These are phyloP conservation scores for Trachemys scripta DNA, from an alignment of 2,113 vertebrate species.

Conservation along the genomic window DNA sequence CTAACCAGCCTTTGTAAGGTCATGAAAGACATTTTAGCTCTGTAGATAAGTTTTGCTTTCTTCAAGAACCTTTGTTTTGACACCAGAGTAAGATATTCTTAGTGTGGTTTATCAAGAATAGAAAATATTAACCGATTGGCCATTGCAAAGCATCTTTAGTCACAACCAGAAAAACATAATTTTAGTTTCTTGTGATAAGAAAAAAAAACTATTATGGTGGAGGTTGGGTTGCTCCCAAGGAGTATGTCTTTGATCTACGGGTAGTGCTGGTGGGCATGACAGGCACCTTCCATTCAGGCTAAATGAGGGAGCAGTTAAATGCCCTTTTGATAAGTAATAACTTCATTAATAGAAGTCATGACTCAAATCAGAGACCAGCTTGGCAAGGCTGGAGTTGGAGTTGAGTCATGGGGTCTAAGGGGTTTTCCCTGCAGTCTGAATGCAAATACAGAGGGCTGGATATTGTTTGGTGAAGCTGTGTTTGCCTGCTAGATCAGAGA, in stretches of 20 bases:
- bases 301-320: not conserved
- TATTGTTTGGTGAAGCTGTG: too few species aligned
- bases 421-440: not conserved
- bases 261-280: not conserved
- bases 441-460: too few species aligned
- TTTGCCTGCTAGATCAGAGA: too few species aligned
- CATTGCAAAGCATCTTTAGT: not conserved
- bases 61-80: not conserved
- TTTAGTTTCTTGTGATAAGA: not conserved
- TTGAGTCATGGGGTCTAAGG: not conserved
- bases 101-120: not conserved
- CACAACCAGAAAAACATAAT: not conserved
- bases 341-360: not conserved
- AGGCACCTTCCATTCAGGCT: not conserved
- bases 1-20: not conserved
- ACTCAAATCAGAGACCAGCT: not conserved
- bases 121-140: not conserved
- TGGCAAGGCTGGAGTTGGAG: not conserved
- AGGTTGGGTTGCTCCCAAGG: not conserved
- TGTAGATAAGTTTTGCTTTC: fast-evolving
- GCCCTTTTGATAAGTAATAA: not conserved
- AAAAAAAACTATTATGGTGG: not conserved
- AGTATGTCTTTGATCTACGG: not conserved
- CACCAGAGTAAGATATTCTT: not conserved
- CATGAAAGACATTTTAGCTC: not conserved